Conservation (phyloP, 2,888 invertebrate species). For the Macrophya alboannulata region DNA sequence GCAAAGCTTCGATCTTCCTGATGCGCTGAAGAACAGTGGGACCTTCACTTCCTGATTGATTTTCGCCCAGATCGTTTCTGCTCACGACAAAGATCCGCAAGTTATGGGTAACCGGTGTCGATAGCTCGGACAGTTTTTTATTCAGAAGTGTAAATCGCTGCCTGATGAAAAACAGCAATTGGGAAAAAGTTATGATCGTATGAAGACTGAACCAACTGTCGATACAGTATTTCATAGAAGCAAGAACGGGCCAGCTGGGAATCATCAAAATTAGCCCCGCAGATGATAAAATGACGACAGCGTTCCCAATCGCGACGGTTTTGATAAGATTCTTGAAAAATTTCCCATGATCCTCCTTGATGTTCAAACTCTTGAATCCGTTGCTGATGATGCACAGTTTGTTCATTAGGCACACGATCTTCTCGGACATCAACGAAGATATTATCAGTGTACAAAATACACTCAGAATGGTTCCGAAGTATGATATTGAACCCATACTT, state of each 20-base stretch:
- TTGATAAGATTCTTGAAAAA: background rate
- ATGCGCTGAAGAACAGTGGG: background rate
- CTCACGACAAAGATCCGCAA: background rate
- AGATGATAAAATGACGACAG: background rate
- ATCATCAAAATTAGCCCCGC: background rate
- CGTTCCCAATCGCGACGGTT: background rate
- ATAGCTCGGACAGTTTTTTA: background rate
- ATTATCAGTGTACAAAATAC: background rate
- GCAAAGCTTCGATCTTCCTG: background rate
- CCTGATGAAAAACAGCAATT: background rate
- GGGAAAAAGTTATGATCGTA: background rate
- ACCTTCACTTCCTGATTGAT: background rate
- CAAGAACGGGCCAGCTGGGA: background rate
- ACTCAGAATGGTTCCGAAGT: background rate
- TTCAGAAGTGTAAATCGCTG: background rate
- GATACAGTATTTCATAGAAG: background rate
- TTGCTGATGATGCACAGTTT: background rate
- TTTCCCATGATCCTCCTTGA: background rate
- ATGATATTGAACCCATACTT: background rate
- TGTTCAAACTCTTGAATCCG: background rate
- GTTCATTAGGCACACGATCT: background rate
- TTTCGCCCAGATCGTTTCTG: background rate
- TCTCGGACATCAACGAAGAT: background rate
- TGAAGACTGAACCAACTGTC: background rate
- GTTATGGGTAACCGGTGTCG: background rate